Percentiles rank a stretch among this genome's conserved stretches.
Evolutionary conservation across 2,888 invertebrate genomes (phyloP).

Genomic region (Eilema depressum): DNA sequence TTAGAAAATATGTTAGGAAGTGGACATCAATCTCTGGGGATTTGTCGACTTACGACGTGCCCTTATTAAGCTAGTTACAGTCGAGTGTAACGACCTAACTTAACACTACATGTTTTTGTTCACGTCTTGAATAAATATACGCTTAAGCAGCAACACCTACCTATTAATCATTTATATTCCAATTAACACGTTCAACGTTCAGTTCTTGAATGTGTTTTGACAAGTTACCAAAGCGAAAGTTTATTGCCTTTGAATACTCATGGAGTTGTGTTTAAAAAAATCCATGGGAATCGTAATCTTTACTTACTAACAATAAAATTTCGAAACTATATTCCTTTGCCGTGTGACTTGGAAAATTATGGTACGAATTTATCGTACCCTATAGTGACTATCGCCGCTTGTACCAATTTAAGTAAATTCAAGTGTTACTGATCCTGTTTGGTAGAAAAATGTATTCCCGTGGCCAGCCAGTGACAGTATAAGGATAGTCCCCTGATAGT

Average conservation of each 20-base stretch:
- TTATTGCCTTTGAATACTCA: not conserved
- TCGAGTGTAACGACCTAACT: conserved; percentile 25
- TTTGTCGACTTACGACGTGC: conserved; percentile 51
- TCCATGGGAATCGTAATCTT: no score
- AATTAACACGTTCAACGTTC: not conserved
- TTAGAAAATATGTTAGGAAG: conserved; percentile 44
- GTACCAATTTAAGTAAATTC: not conserved
- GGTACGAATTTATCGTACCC: no score
- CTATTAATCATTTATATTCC: not conserved
- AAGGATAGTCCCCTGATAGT: conserved; percentile 2
- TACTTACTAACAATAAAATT: no score
- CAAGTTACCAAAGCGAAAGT: not conserved
- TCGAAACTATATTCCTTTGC: no score
- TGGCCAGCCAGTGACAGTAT: no score
- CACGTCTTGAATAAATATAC: conserved; percentile 9
- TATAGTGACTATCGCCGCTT: not conserved
- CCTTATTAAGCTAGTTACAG: conserved; percentile 44
- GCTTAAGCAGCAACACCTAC: not conserved
- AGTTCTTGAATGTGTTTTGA: not conserved
- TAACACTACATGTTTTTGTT: conserved; percentile 32
- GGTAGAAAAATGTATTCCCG: not conserved
- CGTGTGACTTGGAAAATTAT: no score
- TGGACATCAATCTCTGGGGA: conserved; percentile 65
- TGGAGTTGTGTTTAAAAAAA: not conserved
- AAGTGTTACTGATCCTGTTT: not conserved